Percentiles rank a stretch among this genome's conserved stretches.
These are phyloP conservation scores for Chloroceryle amazona DNA, from an alignment of 2,797 vertebrate species.

Conservation along the genomic window DNA sequence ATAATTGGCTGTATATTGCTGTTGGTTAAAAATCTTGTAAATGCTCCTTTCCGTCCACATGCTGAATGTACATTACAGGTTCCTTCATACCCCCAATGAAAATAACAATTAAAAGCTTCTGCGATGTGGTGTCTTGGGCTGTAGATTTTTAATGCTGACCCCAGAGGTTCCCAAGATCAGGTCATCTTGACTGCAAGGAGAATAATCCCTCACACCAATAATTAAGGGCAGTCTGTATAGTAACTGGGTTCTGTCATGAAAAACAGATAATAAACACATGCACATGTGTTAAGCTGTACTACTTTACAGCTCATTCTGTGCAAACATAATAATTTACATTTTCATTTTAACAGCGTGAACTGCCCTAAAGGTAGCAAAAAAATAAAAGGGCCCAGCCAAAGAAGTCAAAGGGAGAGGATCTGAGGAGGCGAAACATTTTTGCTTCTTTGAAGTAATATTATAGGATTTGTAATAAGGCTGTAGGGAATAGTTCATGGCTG, in stretches of 20 bases:
- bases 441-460: slow-evolving; percentile 84
- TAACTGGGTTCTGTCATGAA: slow-evolving; percentile 82
- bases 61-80: slow-evolving; percentile 32
- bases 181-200: slow-evolving; percentile 74
- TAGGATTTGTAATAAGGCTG: slow-evolving; percentile 82
- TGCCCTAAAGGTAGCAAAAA: slow-evolving; percentile 80
- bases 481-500: slow-evolving; percentile 78
- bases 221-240: slow-evolving; percentile 81
- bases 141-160: slow-evolving; percentile 69
- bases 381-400: slow-evolving; percentile 69
- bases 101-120: slow-evolving; percentile 62
- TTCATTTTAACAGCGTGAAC: slow-evolving; percentile 81
- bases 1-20: slow-evolving; percentile 71
- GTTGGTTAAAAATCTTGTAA: slow-evolving; percentile 67
- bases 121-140: slow-evolving; percentile 37
- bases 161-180: slow-evolving; percentile 74
- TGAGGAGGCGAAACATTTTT: slow-evolving; percentile 81
- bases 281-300: slow-evolving; percentile 84
- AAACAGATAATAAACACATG: slow-evolving; percentile 87
- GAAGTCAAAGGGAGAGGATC: slow-evolving; percentile 77
- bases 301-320: slow-evolving; percentile 85
- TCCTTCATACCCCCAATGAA: slow-evolving; percentile 44
- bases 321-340: slow-evolving; percentile 83
- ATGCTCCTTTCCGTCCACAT: slow-evolving; percentile 44
- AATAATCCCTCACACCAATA: slow-evolving; percentile 83